Conservation (phyloP, 1,140 invertebrate genomes). For the Leptoteleia sp. region DNA sequence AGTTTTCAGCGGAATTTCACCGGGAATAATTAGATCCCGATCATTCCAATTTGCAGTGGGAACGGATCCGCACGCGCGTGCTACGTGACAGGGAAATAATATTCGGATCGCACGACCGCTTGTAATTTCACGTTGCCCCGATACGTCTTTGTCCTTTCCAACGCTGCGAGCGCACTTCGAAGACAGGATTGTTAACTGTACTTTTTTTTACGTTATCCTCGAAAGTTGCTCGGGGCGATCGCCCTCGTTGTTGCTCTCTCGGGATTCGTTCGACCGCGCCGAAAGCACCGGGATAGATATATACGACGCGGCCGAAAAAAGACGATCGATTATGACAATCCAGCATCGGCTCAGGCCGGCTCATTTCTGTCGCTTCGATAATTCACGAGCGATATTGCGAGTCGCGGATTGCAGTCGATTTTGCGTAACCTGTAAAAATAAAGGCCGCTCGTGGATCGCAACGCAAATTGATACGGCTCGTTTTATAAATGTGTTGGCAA, state of each 20-base stretch:
- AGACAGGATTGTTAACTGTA: constrained; percentile 64
- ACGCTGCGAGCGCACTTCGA: constrained; percentile 32
- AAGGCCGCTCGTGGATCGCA: constrained; percentile 47
- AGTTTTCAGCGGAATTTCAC: constrained; percentile 40
- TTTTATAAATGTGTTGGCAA: constrained; percentile 50
- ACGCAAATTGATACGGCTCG: constrained; percentile 55
- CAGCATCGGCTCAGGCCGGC: neutral
- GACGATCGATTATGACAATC: constrained; percentile 54
- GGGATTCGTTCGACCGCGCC: constrained; percentile 24
- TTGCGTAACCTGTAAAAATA: constrained; percentile 29
- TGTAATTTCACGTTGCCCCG: constrained; percentile 26
- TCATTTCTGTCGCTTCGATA: constrained; percentile 43
- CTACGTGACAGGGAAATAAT: constrained; percentile 50
- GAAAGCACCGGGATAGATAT: constrained; percentile 33
- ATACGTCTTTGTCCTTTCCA: constrained; percentile 50
- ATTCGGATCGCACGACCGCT: constrained; percentile 38
- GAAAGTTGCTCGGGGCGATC: constrained; percentile 57
- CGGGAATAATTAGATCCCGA: constrained; percentile 60
- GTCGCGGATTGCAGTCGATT: constrained; percentile 46
- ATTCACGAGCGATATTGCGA: constrained; percentile 44
- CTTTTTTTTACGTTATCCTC: constrained; percentile 50
- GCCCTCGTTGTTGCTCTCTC: constrained; percentile 49
- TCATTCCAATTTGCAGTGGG: constrained; percentile 33
- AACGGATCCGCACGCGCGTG: constrained; percentile 8
- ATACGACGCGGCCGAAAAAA: constrained; percentile 28